A percentile compares a stretch with the other conserved stretches of the same genome.
phyloP scores from a whole-genome alignment of 2,888 invertebrate genomes.

The Dromius quadrimaculatus region DNA sequence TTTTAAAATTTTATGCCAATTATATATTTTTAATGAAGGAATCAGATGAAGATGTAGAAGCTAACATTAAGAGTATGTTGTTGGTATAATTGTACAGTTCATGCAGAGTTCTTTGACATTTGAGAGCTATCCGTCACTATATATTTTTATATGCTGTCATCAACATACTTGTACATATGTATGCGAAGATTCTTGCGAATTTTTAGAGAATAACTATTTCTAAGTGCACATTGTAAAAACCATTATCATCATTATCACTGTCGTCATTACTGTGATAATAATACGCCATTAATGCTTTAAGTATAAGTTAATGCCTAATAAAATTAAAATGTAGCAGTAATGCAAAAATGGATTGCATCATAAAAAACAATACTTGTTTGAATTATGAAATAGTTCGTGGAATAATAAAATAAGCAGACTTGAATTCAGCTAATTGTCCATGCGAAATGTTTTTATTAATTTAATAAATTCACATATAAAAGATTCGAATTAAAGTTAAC shows the following conservation, averaged over 20 bases:
- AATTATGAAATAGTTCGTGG: too few relatives aligned
- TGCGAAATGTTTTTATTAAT: too few relatives aligned
- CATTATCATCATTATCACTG: too few relatives aligned
- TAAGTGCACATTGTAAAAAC: slow-evolving; percentile 16
- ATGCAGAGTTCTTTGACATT: slow-evolving; percentile 47
- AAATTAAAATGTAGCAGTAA: slow-evolving; percentile 1
- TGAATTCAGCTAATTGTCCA: too few relatives aligned
- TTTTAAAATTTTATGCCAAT: slow-evolving; percentile 52
- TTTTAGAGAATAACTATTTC: slow-evolving; percentile 19
- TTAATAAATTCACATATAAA: too few relatives aligned
- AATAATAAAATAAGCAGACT: too few relatives aligned
- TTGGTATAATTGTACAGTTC: slow-evolving; percentile 47
- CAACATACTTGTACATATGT: slow-evolving; percentile 37
- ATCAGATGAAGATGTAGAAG: slow-evolving; percentile 49
- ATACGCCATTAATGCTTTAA: slow-evolving; percentile 7
- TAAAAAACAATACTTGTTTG: too few relatives aligned
- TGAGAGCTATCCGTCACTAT: slow-evolving; percentile 23
- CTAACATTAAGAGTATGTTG: slow-evolving; percentile 44
- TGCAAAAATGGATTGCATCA: too few relatives aligned
- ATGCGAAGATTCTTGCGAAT: slow-evolving; percentile 9
- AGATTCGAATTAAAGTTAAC: neutral
- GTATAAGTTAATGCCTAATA: slow-evolving; percentile 1
- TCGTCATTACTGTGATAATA: slow-evolving; percentile 5
- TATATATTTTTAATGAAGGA: slow-evolving; percentile 51
- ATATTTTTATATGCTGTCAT: slow-evolving; percentile 14